Conservation (phyloP, 1,140 invertebrate genomes). For the Papilio machaon region DNA sequence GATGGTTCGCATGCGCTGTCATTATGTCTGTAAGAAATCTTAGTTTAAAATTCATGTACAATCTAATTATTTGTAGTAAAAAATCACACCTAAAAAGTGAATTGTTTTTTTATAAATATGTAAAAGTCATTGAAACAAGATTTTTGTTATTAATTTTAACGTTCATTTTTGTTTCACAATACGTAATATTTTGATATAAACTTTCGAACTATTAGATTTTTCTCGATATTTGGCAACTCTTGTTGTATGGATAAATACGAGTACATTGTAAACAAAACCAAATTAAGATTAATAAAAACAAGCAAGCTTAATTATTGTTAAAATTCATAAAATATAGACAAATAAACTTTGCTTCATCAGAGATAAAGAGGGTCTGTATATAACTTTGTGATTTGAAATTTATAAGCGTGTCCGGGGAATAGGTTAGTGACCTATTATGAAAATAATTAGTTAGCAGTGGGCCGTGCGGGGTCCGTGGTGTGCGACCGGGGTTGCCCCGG, state of each 20-base stretch:
- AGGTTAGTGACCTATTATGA: constrained; percentile 32
- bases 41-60: neutral
- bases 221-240: neutral
- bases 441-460: constrained; percentile 31
- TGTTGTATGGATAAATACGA: neutral
- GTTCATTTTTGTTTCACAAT: too few relatives aligned
- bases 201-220: too few relatives aligned
- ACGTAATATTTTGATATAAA: too few relatives aligned
- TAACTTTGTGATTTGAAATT: constrained; percentile 17
- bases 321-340: neutral
- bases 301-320: neutral
- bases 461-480: neutral
- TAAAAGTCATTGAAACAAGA: too few relatives aligned
- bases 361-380: neutral
- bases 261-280: neutral
- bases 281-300: neutral
- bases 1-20: constrained; percentile 86
- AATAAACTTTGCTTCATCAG: neutral
- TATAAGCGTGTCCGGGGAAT: constrained; percentile 11
- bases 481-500: neutral
- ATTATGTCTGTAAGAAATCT: constrained; percentile 84
- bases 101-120: neutral
- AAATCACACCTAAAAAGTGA: neutral
- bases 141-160: too few relatives aligned
- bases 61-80: neutral